Base-by-base conservation (phyloP, 1,140 invertebrate genomes). In the Meloidogyne chitwoodi region DNA sequence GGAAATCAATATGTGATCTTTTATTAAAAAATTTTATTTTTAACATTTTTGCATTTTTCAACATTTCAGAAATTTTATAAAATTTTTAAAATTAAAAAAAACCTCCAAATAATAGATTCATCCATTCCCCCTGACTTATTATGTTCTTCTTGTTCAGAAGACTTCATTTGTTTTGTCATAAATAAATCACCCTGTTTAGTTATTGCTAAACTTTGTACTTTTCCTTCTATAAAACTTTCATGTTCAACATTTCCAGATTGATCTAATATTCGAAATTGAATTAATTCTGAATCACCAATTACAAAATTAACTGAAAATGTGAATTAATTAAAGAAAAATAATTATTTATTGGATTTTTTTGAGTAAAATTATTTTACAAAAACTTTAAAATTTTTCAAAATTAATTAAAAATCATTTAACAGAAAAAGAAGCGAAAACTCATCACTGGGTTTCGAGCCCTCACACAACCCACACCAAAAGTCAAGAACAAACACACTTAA, bases 141-240 rank as follows among this genome's bases (percentile, higher is more conserved):
- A 6, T 73, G 70, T 65, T 79, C 77, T 67, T 83, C 19, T 31
- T n/a, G 41, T 34, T 65, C 26, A 65, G 31, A 27, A 65, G 26
- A 19, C 48, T 56, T 56, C 48, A 56, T 56, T 56, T 76, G 75
- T 65, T 75, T 87, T 16, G 79, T 81, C 68, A 87, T 74, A 69
- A 79, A 86, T 12, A 86, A 73, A 38, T 86, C 83, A 10, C 84
- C 86, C 0, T 75, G 67, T 16, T 31, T 31, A 34, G 56, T 80
- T n/a, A 87, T 76, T 12, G 76, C 80, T 56, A 86, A 66, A 62
- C 80, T 78, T 72, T 84, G 77, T 24, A 83, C 76, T 26, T 83
- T 84, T 24, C 84, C 84, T 72, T 86, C 84, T 41, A 86, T 81
- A 72, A 87, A 82, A 1, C 80, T 78, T 69, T 87, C 82, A 68